phyloP scores from a whole-genome alignment of 2,797 vertebrate species.

The Thunnus albacares region DNA sequence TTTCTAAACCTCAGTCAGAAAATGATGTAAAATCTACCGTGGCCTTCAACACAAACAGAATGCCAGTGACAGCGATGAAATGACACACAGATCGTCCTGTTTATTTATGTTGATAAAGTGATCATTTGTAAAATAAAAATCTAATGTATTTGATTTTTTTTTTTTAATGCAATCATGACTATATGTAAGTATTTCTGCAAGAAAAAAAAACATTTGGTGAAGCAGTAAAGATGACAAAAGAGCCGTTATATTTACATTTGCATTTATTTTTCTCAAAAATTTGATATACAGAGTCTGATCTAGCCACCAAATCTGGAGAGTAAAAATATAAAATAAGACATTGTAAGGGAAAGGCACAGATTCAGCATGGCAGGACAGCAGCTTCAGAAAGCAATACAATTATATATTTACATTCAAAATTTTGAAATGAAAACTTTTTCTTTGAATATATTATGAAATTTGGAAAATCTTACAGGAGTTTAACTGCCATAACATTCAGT shows the following conservation, averaged over 20 bases:
- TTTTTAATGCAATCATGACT: neutral
- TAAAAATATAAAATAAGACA: constrained; percentile 85
- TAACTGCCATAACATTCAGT: constrained; percentile 70
- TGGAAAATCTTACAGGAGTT: constrained; percentile 59
- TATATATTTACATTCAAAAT: constrained; percentile 79
- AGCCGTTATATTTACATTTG: constrained; percentile 52
- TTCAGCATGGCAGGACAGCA: constrained; percentile 86
- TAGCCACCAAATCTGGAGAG: constrained; percentile 70
- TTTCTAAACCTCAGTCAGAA: neutral
- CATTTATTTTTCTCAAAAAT: constrained; percentile 82
- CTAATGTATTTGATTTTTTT: constrained; percentile 38
- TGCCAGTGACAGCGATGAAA: constrained; percentile 19
- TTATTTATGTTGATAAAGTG: constrained; percentile 67
- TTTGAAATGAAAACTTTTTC: constrained; percentile 51
- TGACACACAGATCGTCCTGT: constrained; percentile 19
- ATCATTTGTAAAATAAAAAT: constrained; percentile 63
- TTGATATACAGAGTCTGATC: constrained; percentile 74
- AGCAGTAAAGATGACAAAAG: constrained; percentile 38
- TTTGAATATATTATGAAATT: constrained; percentile 75
- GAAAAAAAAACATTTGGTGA: neutral
- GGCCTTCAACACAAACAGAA: constrained; percentile 52
- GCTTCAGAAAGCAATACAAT: constrained; percentile 80
- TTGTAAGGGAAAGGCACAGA: constrained; percentile 83
- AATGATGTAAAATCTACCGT: constrained; percentile 45
- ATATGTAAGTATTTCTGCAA: neutral